A percentile compares a stretch with the other conserved stretches of the same genome.
phyloP scores from a whole-genome alignment of 2,888 invertebrate species.

The Drosophila mettleri region DNA sequence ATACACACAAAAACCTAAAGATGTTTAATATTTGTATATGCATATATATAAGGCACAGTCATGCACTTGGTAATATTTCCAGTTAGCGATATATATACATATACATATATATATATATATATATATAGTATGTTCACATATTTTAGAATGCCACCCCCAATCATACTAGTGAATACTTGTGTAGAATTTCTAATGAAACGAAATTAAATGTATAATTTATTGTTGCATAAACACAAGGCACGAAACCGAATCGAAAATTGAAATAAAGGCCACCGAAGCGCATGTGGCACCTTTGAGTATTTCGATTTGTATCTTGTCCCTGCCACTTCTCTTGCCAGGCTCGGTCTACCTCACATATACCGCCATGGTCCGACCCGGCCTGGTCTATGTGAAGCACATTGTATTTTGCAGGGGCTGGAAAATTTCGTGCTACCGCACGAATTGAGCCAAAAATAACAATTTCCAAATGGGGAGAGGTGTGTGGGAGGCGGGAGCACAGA shows the following conservation, averaged over 20 bases:
- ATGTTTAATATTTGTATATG: neutral
- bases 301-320: slow-evolving; percentile 32
- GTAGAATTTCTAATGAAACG: slow-evolving; percentile 70
- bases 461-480: slow-evolving; percentile 1
- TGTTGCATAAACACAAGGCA: slow-evolving; percentile 80
- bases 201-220: slow-evolving; percentile 79
- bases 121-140: slow-evolving; percentile 17
- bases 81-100: slow-evolving; percentile 23
- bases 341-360: neutral
- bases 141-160: slow-evolving; percentile 43
- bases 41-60: slow-evolving; percentile 3
- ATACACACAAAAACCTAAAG: neutral
- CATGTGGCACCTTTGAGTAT: slow-evolving; percentile 80
- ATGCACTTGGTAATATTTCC: slow-evolving; percentile 37
- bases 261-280: slow-evolving; percentile 54
- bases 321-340: neutral
- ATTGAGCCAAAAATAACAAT: slow-evolving; percentile 72
- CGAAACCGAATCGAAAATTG: slow-evolving; percentile 71
- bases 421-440: slow-evolving; percentile 65
- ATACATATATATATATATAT: slow-evolving; percentile 10
- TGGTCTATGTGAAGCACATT: slow-evolving; percentile 54
- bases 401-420: slow-evolving; percentile 64
- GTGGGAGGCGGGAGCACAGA: slow-evolving; percentile 16
- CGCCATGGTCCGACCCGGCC: slow-evolving; percentile 11
- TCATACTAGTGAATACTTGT: slow-evolving; percentile 50